Evolutionary conservation across 1,140 invertebrate genomes (phyloP).

Genomic region (Sipha flava): DNA sequence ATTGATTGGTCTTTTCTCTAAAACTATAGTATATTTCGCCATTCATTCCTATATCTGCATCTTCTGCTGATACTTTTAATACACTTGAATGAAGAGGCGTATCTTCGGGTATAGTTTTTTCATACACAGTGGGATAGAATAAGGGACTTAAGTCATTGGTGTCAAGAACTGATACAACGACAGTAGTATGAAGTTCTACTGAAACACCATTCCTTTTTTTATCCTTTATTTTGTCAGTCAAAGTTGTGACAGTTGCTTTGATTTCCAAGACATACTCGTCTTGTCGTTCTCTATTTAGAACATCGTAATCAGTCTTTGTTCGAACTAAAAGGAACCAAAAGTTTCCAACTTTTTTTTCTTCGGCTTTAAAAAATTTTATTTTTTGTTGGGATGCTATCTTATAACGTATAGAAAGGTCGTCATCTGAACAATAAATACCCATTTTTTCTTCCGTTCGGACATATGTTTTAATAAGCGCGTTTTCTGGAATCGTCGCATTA

Average conservation of each 20-base stretch:
- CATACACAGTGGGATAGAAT: constrained; percentile 80
- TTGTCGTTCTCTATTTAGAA: constrained; percentile 82
- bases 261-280: constrained; percentile 74
- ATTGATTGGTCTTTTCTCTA: constrained; percentile 70
- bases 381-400: constrained; percentile 76
- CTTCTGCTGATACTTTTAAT: constrained; percentile 71
- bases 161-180: constrained; percentile 74
- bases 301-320: constrained; percentile 72
- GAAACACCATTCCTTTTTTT: constrained; percentile 48
- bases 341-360: constrained; percentile 76
- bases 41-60: constrained; percentile 88
- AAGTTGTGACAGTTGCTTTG: constrained; percentile 55
- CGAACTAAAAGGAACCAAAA: constrained; percentile 85
- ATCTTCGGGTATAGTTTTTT: constrained; percentile 80
- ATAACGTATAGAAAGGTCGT: constrained; percentile 60
- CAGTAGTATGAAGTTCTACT: constrained; percentile 60
- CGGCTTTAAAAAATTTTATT: constrained; percentile 86
- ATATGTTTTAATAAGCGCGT: constrained; percentile 78
- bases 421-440: constrained; percentile 55
- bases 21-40: constrained; percentile 95
- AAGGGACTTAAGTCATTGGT: constrained; percentile 86
- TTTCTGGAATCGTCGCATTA: constrained; percentile 87
- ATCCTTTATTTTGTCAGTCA: constrained; percentile 44
- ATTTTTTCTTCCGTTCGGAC: constrained; percentile 56
- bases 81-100: constrained; percentile 71